Percentiles rank a stretch among this genome's conserved stretches.
phyloP scores from a whole-genome alignment of 2,113 vertebrate genomes.

The Arizona elegans region DNA sequence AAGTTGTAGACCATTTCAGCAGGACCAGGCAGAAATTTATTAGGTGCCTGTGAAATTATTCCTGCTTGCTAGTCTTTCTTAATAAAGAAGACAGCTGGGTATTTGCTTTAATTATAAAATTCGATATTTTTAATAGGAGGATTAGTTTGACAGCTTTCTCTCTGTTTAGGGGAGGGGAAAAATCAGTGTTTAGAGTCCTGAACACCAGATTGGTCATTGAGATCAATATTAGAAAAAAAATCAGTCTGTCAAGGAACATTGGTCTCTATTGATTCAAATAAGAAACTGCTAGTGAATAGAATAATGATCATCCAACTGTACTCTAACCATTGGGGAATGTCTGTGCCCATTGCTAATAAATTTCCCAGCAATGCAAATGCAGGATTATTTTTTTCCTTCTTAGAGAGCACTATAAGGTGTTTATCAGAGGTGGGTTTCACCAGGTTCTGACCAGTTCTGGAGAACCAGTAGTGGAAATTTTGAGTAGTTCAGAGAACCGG shows the following conservation, averaged over 20 bases:
- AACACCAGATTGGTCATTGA: constrained; percentile 74
- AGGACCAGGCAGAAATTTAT: constrained; percentile 48
- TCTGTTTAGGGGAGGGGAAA: constrained; percentile 4
- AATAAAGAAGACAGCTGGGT: constrained; percentile 64
- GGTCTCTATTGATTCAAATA: constrained; percentile 72
- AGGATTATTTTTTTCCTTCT: constrained; percentile 36
- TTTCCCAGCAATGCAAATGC: constrained; percentile 50
- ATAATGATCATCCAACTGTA: constrained; percentile 63
- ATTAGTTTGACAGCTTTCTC: constrained; percentile 64
- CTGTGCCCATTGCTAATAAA: constrained; percentile 49
- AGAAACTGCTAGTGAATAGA: constrained; percentile 62
- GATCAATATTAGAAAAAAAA: constrained; percentile 73
- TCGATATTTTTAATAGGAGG: constrained; percentile 68
- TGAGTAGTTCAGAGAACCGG: too few species aligned
- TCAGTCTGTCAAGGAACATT: constrained; percentile 67
- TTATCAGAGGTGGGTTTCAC: too few species aligned
- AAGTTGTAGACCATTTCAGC: constrained; percentile 3
- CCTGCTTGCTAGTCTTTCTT: constrained; percentile 32
- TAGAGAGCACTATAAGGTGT: constrained; percentile 2
- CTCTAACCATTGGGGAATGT: constrained; percentile 66
- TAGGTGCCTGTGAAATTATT: constrained; percentile 55
- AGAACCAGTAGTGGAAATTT: too few species aligned
- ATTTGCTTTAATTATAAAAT: constrained; percentile 73
- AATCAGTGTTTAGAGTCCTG: constrained; percentile 75
- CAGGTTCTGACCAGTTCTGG: too few species aligned